Evolutionary conservation across 2,888 invertebrate genomes (phyloP).

Genomic region (Drosophila mayaguana): DNA sequence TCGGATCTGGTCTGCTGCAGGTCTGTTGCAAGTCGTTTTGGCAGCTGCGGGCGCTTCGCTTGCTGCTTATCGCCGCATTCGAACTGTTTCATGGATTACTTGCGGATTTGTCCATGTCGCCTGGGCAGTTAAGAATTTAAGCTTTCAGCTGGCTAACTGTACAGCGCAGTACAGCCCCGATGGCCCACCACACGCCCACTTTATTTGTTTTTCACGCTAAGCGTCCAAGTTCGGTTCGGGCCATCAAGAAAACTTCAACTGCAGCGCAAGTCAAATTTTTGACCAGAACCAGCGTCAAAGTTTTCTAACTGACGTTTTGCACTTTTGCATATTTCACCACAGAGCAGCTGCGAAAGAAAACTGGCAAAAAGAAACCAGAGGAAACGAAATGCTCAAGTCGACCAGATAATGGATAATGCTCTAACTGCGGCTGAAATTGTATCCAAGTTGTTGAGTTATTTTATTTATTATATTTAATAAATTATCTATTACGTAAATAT

Average conservation of each 20-base stretch:
- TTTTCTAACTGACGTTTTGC: slow-evolving; percentile 72
- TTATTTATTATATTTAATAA: too few relatives aligned
- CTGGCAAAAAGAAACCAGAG: slow-evolving; percentile 36
- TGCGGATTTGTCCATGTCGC: slow-evolving; percentile 74
- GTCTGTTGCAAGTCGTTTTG: slow-evolving; percentile 24
- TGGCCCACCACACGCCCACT: slow-evolving; percentile 44
- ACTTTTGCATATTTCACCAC: slow-evolving; percentile 77
- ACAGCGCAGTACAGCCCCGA: slow-evolving; percentile 33
- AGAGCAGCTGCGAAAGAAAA: slow-evolving; percentile 54
- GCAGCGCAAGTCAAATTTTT: slow-evolving; percentile 75
- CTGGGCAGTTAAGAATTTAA: slow-evolving; percentile 57
- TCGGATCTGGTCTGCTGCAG: slow-evolving; percentile 40
- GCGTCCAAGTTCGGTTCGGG: slow-evolving; percentile 57
- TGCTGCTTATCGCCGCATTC: slow-evolving; percentile 69
- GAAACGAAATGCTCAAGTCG: neutral
- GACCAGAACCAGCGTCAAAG: slow-evolving; percentile 76
- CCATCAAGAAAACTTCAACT: slow-evolving; percentile 80
- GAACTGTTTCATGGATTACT: slow-evolving; percentile 72
- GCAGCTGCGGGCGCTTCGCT: slow-evolving; percentile 40
- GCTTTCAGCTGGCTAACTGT: slow-evolving; percentile 43
- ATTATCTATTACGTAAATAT: too few relatives aligned
- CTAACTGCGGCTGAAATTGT: neutral
- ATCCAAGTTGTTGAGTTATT: neutral
- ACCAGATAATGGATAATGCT: slow-evolving; percentile 12
- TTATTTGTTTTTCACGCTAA: slow-evolving; percentile 79